Conservation (phyloP, 2,113 vertebrate species). For the Syngnathus floridae region DNA sequence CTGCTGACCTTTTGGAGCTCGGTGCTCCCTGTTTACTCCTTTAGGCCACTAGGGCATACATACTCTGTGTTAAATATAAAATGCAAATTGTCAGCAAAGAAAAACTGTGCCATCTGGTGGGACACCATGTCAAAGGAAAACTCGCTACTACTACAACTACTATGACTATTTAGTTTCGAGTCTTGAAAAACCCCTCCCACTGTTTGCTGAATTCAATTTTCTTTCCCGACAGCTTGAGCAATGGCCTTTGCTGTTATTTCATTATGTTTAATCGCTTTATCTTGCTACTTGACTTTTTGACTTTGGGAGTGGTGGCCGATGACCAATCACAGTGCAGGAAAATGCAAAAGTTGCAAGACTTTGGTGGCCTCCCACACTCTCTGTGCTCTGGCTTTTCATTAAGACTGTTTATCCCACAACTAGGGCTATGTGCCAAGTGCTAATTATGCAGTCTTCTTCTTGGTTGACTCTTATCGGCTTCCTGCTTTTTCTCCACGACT, state of each 20-base stretch:
- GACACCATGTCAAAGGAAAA: neutral
- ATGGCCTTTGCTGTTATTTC: neutral
- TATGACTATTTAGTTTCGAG: neutral
- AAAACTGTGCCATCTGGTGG: neutral
- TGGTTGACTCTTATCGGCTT: neutral
- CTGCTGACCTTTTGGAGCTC: slow-evolving; percentile 32
- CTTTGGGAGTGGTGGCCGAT: slow-evolving; percentile 39
- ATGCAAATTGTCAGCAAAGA: neutral
- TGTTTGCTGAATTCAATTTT: neutral
- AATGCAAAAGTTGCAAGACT: slow-evolving; percentile 34
- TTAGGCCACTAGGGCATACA: slow-evolving; percentile 11
- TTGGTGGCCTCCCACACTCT: slow-evolving; percentile 21
- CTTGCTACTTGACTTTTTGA: slow-evolving; percentile 34
- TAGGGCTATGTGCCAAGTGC: neutral
- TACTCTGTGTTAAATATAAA: neutral
- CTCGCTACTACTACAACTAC: neutral
- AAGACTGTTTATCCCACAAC: neutral
- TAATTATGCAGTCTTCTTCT: neutral
- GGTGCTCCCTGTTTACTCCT: slow-evolving; percentile 4
- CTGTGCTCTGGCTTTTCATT: neutral
- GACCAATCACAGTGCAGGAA: slow-evolving; percentile 3
- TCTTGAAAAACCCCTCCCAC: neutral
- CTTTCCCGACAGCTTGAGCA: neutral
- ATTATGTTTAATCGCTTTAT: neutral
- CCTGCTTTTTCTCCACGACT: neutral